Base-by-base conservation (phyloP, 2,888 invertebrate species). In the Eutolmus rufibarbis region DNA sequence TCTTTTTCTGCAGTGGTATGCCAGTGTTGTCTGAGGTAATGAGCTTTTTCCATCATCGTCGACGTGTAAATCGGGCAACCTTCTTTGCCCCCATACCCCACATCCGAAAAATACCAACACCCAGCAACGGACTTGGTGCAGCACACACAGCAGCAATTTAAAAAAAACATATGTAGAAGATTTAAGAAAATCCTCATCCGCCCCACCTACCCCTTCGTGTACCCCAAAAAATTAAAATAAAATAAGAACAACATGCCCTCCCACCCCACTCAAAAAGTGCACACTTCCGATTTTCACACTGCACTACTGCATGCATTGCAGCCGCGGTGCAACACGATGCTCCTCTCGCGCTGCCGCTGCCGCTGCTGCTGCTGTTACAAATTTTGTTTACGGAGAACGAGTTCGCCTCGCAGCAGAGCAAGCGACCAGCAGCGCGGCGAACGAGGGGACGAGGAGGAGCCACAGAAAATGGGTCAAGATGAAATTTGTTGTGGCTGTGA, bases 401-500 rank as follows among this genome's bases (percentile, higher is more conserved):
- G 66, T 66, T 66, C 12, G 66, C 23, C 9, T 12, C 12, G 28
- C 66, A 56, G 76, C 76, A n/a, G 28, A 31, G 31, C 76, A 16
- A 31, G 31, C 37, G 31, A 14, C 37, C 37, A 34, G 37, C 16
- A 40, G 77, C 40, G 40, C 40, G 16, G 9, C 37, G 37, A 34
- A 37, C 40, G 77, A 9, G 40, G 19, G 77, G 37, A 37, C 28
- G 28, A 23, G 66, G 66, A 19, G 66, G 66, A 66, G 66, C 19
- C 12, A 7, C 66, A 57, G 57, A 84, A 79, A 84, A 84, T 84
- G 40, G 82, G 82, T 84, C 82, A 84, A 84, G 82, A 84, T 84
- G 82, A 84, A 84, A 84, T 66, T 84, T 84, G 82, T 84, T 84
- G 82, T 84, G 82, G 82, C 82, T 84, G 79, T 79, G 79, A 79